Base-by-base conservation (phyloP, 1,140 invertebrate species). In the Drosophila sp. region DNA sequence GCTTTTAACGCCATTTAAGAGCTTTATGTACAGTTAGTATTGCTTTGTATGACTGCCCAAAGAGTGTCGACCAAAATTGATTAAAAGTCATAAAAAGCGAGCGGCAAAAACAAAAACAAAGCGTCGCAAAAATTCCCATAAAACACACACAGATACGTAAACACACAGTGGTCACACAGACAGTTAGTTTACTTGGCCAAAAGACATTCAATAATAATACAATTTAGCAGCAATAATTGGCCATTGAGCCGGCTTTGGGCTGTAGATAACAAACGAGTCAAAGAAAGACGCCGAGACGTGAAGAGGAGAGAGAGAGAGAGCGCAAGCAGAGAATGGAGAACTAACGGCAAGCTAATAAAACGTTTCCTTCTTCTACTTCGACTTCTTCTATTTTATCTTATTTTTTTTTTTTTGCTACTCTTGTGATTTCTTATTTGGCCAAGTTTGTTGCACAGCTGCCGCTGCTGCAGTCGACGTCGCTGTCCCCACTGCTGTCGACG, bases 211-310 rank as follows among this genome's bases (percentile, higher is more conserved):
- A 86, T 87, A 86, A 78, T 84, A 84, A 87, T 87, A 73, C 82
- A 78, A 76, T 89, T 87, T 76, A 72, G 72, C 71, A 79, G 67
- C 78, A 43, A 82, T 87, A 87, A 87, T 87, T 87, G 82, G 83
- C 83, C 67, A 84, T 77, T 48, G 73, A 62, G 80, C 45, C 54
- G 56, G 50, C 50, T 53, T n/a, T 38, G 59, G 25, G 13, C 43
- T 41, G 25, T 41, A 27, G 32, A 62, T 50, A 62, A 62, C 58
- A n/a, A 62, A 62, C 58, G 18, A 50, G 46, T 18, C 34, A 48
- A 43, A 41, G 27, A 11, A 43, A 34, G 9, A 21, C 48, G 13
- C 4, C 16, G 21, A 25, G n/a, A n/a, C n/a, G n/a, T n/a, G n/a
- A n/a, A n/a, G n/a, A n/a, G n/a, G n/a, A n/a, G n/a, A n/a, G 16